Evolutionary conservation across 1,140 invertebrate species (phyloP), one percentile per base, ranked within the genome.

Genomic region (Cydia pomonella): DNA sequence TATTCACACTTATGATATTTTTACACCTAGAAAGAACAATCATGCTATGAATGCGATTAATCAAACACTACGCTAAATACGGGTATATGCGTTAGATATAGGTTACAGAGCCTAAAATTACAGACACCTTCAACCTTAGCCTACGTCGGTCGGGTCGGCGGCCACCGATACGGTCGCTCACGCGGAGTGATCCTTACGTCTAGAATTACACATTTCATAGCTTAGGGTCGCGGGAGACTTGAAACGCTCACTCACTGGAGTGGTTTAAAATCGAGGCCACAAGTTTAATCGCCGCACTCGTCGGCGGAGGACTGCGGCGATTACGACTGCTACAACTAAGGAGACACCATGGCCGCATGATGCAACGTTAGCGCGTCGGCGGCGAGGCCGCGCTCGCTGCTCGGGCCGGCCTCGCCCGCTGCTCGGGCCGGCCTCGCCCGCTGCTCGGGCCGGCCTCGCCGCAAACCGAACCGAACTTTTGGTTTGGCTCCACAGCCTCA

Each of bases 161-260:
- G 78, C 78, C n/a, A 73, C 71, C 63, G 74, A 53, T 71, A 75
- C 62, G 44, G 73, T 79, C 75, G 44, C 50, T 62, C 66, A n/a
- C 53, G 29, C 66, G 80, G 74, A 73, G 75, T 74, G 69, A 71
- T 62, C 29, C 76, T 81, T 83, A 83, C 76, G 64, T 81, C 81
- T 87, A 85, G 78, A 88, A 87, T 90, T 91, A 88, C 87, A 92
- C 89, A 92, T 91, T 92, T 91, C 90, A 92, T 83, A 88, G 90
- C 77, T 86, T 80, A 89, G 90, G 88, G 88, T 92, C 90, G 74
- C 77, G 78, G 71, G 47, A 81, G 73, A 80, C 77, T 77, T 72
- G 69, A 85, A 79, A 84, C 80, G 79, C 82, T 81, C 82, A 80
- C 80, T 75, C 78, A 77, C 75, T 78, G 72, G 59, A 76, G 77